A percentile compares a stretch with the other conserved stretches of the same genome.
Evolutionary conservation across 2,797 vertebrate species (phyloP).

Genomic region (Peromyscus eremicus): DNA sequence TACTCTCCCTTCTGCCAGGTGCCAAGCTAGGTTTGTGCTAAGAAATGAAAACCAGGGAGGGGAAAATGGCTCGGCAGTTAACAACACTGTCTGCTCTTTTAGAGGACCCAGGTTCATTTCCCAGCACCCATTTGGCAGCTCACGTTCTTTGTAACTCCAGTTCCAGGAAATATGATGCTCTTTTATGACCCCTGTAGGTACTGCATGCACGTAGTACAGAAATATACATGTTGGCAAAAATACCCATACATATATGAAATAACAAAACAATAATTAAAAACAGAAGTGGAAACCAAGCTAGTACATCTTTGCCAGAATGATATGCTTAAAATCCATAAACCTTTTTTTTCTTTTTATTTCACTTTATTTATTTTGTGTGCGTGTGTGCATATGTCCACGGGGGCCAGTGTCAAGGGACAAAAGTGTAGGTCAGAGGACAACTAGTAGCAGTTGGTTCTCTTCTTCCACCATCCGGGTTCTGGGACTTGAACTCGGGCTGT

Average conservation of each 20-base stretch:
- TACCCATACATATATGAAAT: background rate
- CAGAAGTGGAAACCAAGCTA: background rate
- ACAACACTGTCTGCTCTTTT: background rate
- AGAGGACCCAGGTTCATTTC: background rate
- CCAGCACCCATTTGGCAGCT: background rate
- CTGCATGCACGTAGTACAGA: background rate
- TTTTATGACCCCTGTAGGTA: background rate
- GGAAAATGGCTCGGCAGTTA: background rate
- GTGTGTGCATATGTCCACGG: too few relatives aligned
- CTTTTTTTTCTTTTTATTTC: background rate
- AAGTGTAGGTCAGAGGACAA: background rate
- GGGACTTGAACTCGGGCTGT: background rate
- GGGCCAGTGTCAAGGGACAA: too few relatives aligned
- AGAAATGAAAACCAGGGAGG: background rate
- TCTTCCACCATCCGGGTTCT: too few relatives aligned
- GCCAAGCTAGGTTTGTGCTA: background rate
- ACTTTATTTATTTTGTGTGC: background rate
- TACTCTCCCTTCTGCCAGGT: background rate
- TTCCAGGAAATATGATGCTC: background rate
- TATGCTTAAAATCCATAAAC: constrained; percentile 5
- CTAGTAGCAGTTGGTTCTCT: background rate
- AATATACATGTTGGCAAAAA: background rate
- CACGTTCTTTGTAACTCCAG: background rate
- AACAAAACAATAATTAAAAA: background rate
- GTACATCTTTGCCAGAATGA: background rate